Conservation (phyloP, 2,888 invertebrate genomes). For the Branchellion lobata region DNA sequence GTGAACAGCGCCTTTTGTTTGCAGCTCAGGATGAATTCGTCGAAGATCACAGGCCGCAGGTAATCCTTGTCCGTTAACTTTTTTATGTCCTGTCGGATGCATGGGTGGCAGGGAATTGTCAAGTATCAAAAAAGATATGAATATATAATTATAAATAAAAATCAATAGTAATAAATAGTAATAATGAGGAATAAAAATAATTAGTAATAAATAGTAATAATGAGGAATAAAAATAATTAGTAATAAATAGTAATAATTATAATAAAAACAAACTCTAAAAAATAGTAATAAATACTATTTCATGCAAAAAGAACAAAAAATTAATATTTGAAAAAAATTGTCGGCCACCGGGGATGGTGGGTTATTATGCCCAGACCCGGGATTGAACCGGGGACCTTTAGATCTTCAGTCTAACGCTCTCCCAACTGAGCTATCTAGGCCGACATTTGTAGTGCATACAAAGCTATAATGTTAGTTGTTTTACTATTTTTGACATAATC, state of each 20-base stretch:
- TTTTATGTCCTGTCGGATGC: not conserved
- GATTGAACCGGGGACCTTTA: conserved; percentile 49
- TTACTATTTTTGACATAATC: not conserved
- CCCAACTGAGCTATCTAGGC: conserved; percentile 50
- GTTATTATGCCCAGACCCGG: conserved; percentile 48
- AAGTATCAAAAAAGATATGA: too few relatives aligned
- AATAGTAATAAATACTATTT: too few relatives aligned
- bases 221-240: too few relatives aligned
- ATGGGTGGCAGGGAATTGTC: not conserved
- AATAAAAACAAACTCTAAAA: too few relatives aligned
- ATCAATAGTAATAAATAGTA: too few relatives aligned
- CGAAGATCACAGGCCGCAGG: not conserved
- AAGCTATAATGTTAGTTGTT: too few relatives aligned
- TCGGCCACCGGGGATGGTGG: conserved; percentile 39
- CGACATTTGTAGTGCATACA: conserved; percentile 1
- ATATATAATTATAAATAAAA: too few relatives aligned
- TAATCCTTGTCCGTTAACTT: not conserved
- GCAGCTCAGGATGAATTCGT: not conserved
- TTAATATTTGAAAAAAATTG: not conserved
- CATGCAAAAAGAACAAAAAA: too few relatives aligned
- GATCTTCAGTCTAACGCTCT: conserved; percentile 50
- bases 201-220: too few relatives aligned
- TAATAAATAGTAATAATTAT: too few relatives aligned
- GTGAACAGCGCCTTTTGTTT: too few relatives aligned
- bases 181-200: too few relatives aligned